phyloP scores from a whole-genome alignment of 1,140 invertebrate genomes.

The Campodea augens region DNA sequence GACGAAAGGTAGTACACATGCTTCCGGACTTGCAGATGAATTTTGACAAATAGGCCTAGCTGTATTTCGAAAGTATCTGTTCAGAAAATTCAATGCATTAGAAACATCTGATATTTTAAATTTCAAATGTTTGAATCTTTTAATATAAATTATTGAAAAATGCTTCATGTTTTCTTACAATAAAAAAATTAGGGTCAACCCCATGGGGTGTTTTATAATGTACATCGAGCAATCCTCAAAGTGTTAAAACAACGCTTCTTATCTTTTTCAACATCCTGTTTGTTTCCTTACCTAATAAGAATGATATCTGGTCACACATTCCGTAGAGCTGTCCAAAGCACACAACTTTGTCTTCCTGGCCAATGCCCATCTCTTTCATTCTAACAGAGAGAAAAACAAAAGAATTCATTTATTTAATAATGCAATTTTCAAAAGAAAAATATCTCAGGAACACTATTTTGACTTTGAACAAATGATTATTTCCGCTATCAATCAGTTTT shows the following conservation, averaged over 20 bases:
- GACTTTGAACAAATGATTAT: neutral
- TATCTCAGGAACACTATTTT: neutral
- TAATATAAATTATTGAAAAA: no score
- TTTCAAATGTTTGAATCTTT: no score
- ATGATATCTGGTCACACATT: conserved; percentile 97
- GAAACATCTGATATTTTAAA: no score
- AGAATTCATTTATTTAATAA: no score
- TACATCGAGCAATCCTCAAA: neutral
- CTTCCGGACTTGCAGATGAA: no score
- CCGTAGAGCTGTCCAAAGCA: conserved; percentile 94
- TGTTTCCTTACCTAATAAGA: conserved; percentile 60
- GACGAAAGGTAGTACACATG: no score
- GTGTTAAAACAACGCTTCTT: neutral
- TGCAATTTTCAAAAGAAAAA: neutral
- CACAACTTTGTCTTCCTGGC: conserved; percentile 76
- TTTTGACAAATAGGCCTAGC: no score
- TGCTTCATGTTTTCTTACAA: no score
- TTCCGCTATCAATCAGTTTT: neutral
- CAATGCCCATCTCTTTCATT: conserved; percentile 81
- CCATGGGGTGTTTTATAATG: no score
- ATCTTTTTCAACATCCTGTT: neutral
- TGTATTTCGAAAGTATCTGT: no score
- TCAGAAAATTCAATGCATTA: no score
- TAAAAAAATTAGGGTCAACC: no score
- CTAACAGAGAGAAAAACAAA: conserved; percentile 23